These are phyloP conservation scores for Drosophila grimshawi DNA, from an alignment of 1,140 invertebrate genomes.

Conservation along the genomic window DNA sequence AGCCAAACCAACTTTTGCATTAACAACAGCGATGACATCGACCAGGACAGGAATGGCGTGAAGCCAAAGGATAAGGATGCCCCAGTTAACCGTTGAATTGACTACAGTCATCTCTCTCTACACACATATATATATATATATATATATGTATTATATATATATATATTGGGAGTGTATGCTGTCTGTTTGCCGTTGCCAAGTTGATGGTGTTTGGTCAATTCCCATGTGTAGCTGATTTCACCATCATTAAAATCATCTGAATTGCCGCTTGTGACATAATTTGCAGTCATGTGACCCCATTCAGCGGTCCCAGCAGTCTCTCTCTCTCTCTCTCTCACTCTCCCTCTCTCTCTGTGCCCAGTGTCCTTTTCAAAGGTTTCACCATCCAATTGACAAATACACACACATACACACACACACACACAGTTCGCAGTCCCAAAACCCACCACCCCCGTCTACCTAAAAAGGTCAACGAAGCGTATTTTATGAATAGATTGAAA, in stretches of 20 bases:
- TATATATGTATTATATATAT: no score
- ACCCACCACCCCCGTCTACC: background rate
- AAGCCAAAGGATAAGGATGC: background rate
- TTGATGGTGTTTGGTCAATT: slow-evolving; percentile 35
- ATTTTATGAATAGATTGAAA: slow-evolving; percentile 61
- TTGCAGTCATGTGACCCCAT: slow-evolving; percentile 62
- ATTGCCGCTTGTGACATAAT: slow-evolving; percentile 71
- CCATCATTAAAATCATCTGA: slow-evolving; percentile 73
- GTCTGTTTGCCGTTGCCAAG: slow-evolving; percentile 3
- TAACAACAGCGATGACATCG: no score
- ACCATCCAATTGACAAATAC: slow-evolving; percentile 1
- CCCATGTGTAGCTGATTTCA: slow-evolving; percentile 60
- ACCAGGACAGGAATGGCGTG: no score
- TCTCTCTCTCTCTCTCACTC: background rate
- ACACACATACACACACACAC: background rate
- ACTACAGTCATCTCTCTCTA: background rate
- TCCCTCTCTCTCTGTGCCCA: slow-evolving; percentile 2
- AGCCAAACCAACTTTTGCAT: no score
- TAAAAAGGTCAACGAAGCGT: slow-evolving; percentile 49
- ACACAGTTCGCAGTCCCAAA: no score
- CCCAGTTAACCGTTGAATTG: background rate
- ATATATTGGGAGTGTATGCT: background rate
- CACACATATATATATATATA: no score
- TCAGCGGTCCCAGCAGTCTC: slow-evolving; percentile 11
- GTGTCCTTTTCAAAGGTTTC: slow-evolving; percentile 53